Percentiles rank a stretch among this genome's conserved stretches.
These are phyloP conservation scores for Cydia amplana DNA, from an alignment of 1,140 invertebrate genomes.

Conservation along the genomic window DNA sequence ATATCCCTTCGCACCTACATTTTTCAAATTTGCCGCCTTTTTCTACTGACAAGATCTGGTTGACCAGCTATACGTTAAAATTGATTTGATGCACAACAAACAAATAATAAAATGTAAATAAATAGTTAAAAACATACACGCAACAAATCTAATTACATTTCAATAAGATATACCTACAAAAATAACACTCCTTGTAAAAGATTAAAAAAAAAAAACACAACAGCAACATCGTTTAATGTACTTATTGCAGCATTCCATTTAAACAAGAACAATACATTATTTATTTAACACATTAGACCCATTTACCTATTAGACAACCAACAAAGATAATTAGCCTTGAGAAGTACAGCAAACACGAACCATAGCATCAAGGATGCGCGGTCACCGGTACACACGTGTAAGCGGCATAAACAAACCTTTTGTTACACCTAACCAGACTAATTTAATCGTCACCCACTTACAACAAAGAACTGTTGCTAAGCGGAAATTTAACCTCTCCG, in stretches of 20 bases:
- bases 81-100: no score
- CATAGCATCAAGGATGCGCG: conserved; percentile 46
- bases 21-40: no score
- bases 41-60: no score
- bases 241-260: neutral
- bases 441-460: conserved; percentile 53
- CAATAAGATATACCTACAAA: no score
- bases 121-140: no score
- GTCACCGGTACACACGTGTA: conserved; percentile 47
- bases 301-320: conserved; percentile 27
- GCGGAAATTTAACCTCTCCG: conserved; percentile 39
- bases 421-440: conserved; percentile 66
- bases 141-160: no score
- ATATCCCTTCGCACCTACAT: no score
- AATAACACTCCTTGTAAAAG: neutral
- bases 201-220: neutral
- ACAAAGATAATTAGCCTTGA: conserved; percentile 25
- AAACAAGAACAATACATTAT: conserved; percentile 25
- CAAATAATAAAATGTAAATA: no score
- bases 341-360: conserved; percentile 40
- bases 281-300: conserved; percentile 25
- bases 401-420: conserved; percentile 60
- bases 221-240: neutral
- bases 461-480: conserved; percentile 57
- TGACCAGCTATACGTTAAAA: no score